Evolutionary conservation across 2,797 vertebrate species (phyloP).

Genomic region (Platalea minor): DNA sequence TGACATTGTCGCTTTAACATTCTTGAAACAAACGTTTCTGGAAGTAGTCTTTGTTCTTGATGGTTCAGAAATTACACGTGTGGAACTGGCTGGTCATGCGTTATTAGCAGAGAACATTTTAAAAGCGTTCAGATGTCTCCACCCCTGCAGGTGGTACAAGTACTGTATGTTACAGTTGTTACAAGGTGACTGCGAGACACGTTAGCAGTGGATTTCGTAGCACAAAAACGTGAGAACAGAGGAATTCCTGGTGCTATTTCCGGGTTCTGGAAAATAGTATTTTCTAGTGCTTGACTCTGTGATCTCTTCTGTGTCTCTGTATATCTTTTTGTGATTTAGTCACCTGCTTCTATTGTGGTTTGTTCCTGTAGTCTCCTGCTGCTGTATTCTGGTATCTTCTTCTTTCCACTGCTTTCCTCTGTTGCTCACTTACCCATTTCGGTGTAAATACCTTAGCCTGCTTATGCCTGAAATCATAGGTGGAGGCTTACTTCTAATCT

Average conservation of each 20-base stretch:
- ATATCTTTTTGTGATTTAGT: neutral
- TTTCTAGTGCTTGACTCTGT: neutral
- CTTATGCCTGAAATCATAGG: neutral
- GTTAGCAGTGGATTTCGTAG: neutral
- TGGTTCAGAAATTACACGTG: neutral
- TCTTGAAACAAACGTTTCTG: neutral
- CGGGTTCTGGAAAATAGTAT: neutral
- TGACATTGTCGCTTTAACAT: neutral
- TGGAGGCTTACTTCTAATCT: neutral
- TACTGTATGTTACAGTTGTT: neutral
- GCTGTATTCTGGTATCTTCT: neutral
- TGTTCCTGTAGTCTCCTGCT: neutral
- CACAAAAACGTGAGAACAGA: neutral
- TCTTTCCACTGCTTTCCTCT: neutral
- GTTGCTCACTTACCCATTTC: neutral
- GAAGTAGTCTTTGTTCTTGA: neutral
- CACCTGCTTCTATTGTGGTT: neutral
- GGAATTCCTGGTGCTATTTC: neutral
- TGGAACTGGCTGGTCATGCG: neutral
- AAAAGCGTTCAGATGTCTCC: neutral
- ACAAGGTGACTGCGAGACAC: neutral
- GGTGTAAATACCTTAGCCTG: neutral
- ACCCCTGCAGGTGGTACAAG: neutral
- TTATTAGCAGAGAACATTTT: neutral
- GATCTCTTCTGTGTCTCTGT: neutral